phyloP scores from a whole-genome alignment of 2,113 vertebrate genomes.

The Ardeotis arabs region DNA sequence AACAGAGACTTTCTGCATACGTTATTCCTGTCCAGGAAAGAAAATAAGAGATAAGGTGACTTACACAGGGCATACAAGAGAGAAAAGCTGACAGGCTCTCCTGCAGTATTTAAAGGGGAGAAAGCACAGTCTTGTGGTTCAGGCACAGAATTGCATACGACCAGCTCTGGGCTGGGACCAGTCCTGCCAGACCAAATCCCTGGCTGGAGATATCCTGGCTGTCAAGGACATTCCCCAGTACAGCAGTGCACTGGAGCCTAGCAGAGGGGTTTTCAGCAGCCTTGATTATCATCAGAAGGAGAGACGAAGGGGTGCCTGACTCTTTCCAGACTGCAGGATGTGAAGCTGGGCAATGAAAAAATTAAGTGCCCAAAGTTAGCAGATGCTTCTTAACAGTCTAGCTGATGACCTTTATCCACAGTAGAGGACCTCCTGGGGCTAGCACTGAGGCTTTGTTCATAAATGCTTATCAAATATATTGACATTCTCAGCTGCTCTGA shows the following conservation, averaged over 20 bases:
- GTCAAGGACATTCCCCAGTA: fast-evolving
- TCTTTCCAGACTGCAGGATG: not conserved
- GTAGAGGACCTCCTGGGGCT: not conserved
- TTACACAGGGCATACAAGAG: not conserved
- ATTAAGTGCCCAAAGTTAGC: not conserved
- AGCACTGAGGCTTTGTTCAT: conserved; percentile 24
- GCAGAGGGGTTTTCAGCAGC: not conserved
- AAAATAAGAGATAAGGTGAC: not conserved
- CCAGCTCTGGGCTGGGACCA: not conserved
- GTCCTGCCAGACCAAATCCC: not conserved
- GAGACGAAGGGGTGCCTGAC: not conserved
- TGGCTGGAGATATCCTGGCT: not conserved
- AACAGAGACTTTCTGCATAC: not conserved
- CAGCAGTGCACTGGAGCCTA: fast-evolving
- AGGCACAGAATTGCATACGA: conserved; percentile 28
- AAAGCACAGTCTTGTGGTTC: conserved; percentile 61
- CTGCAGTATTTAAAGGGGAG: conserved; percentile 8
- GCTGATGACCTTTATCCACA: conserved; percentile 43
- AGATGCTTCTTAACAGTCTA: not conserved
- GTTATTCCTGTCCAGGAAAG: not conserved
- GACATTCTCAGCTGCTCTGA: conserved; percentile 35
- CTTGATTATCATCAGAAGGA: not conserved
- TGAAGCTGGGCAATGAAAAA: not conserved
- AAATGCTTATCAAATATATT: conserved; percentile 58
- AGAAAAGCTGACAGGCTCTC: not conserved